Evolutionary conservation across 2,797 vertebrate genomes (phyloP).

Genomic region (Myotis daubentonii): DNA sequence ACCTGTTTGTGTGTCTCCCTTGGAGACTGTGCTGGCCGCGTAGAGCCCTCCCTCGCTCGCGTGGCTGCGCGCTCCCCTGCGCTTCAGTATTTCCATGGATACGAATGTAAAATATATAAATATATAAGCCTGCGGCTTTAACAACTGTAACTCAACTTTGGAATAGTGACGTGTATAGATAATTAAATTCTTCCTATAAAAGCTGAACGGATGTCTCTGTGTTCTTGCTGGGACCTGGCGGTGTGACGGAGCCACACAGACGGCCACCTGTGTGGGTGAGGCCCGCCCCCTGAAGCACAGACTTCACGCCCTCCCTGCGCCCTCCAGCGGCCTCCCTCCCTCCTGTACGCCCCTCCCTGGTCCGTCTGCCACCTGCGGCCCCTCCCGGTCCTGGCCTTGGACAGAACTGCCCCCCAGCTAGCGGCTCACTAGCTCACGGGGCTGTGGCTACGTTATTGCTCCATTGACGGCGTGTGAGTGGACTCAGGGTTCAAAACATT

Average conservation of each 20-base stretch:
- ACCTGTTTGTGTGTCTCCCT: constrained; percentile 34
- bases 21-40: constrained; percentile 70
- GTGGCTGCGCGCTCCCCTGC: constrained; percentile 79
- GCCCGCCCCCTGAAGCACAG: neutral
- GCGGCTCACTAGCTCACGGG: neutral
- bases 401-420: neutral
- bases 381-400: neutral
- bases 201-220: constrained; percentile 88
- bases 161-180: constrained; percentile 91
- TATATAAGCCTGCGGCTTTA: constrained; percentile 91
- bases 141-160: constrained; percentile 93
- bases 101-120: constrained; percentile 94
- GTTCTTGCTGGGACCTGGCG: constrained; percentile 80
- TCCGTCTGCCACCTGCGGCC: neutral
- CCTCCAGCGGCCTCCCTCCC: neutral
- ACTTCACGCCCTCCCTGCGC: neutral
- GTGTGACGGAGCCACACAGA: neutral
- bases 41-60: constrained; percentile 43
- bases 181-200: constrained; percentile 93
- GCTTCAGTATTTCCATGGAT: constrained; percentile 89
- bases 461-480: neutral
- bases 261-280: neutral
- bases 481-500: neutral
- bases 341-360: neutral
- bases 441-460: neutral